Conservation (phyloP, 2,113 vertebrate genomes). For the Ptychochromis oligacanthus region DNA sequence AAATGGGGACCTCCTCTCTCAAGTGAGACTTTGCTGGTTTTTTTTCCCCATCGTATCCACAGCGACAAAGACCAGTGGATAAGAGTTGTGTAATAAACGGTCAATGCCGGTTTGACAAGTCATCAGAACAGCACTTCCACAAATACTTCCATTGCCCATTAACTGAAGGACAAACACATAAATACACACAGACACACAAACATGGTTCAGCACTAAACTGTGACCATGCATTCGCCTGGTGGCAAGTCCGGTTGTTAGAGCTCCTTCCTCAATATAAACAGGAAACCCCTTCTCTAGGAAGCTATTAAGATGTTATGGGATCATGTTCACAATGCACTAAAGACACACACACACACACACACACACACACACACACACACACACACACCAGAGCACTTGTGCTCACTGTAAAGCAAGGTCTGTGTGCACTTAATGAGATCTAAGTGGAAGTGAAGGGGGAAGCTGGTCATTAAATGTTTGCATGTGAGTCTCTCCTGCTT, state of each 20-base stretch:
- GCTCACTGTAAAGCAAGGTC: slow-evolving; percentile 24
- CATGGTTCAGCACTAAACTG: slow-evolving; percentile 16
- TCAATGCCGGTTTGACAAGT: not conserved
- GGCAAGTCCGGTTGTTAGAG: slow-evolving; percentile 28
- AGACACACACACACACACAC: slow-evolving; percentile 2
- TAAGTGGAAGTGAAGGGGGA: slow-evolving; percentile 47
- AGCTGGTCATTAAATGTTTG: slow-evolving; percentile 33
- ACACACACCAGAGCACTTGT: not conserved
- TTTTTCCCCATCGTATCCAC: not conserved
- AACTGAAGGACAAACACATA: not conserved
- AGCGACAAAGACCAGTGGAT: not conserved
- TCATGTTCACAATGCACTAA: slow-evolving; percentile 34
- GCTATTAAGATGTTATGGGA: slow-evolving; percentile 59
- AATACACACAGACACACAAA: slow-evolving; percentile 26
- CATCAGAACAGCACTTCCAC: not conserved
- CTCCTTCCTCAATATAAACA: slow-evolving; percentile 51
- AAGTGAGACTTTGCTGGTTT: too few relatives aligned
- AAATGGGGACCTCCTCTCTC: too few relatives aligned
- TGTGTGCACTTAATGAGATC: slow-evolving; percentile 35
- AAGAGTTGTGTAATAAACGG: not conserved
- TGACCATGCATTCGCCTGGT: not conserved
- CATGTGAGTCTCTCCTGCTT: slow-evolving; percentile 8
- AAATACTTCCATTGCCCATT: not conserved
- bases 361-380: slow-evolving; percentile 1
- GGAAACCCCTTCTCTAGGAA: slow-evolving; percentile 61